Evolutionary conservation across 2,888 invertebrate species (phyloP), one percentile per base, ranked within the genome.

Genomic region (Choreutis nemorana): DNA sequence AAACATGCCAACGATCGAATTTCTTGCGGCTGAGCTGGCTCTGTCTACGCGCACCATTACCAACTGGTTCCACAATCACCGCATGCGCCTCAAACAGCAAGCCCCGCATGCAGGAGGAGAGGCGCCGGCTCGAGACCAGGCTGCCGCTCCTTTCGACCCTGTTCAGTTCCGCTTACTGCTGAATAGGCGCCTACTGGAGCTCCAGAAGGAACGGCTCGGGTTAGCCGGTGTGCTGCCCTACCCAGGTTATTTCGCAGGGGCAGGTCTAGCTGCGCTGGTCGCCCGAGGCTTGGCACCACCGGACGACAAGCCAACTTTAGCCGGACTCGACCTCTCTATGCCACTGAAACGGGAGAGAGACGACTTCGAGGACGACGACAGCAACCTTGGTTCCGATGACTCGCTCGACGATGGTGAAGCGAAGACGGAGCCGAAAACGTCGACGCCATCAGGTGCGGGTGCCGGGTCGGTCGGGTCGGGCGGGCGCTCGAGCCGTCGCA

Each of bases 31-130:
- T 15, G 96, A 97, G 65, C 79, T 99, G 31, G 91, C 89, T 5
- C 82, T 99, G 22, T 93, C 95, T 4, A 90, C 96, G 28, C 84
- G 98, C 44, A 98, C 98, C 30, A 97, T 99, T 51, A 97, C 97
- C 36, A 99, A 99, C 72, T 99, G 99, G 99, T 99, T 99, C 83
- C 98, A 99, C 82, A 99, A 99, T 66, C 97, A 99, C 64, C 87
- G 99, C 48, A 99, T 99, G 95, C 85, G 99, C 38, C 85, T 96
- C 57, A 97, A 97, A 72, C 93, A 94, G 58, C 91, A 92, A 56
- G 87, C 87, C 29, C 91, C 92, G 2, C 91, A 91, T 50, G 87
- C 89, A 1, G 84, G 86, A 1, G 87, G 88, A 28, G 86, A 88
- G 32, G 87, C 89, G 6, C 89, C 90, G 2, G 85, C 88, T 20